Evolutionary conservation across 2,797 vertebrate genomes (phyloP).

Genomic region (Acanthurus leucopareius): DNA sequence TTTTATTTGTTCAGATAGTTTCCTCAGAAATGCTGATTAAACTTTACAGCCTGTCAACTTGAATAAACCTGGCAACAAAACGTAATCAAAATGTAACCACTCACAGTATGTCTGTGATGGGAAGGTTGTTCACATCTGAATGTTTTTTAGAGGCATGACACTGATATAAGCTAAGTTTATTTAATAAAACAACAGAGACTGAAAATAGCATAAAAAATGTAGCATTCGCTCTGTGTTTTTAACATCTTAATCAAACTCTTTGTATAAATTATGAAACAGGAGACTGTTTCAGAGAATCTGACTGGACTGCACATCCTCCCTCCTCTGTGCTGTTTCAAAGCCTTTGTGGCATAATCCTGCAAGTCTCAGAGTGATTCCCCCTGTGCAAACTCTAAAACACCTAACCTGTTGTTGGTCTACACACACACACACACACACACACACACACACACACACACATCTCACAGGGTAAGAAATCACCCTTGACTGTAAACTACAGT

Average conservation of each 20-base stretch:
- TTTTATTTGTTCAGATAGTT: not conserved
- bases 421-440: slow-evolving; percentile 21
- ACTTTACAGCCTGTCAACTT: not conserved
- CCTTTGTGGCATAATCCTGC: slow-evolving; percentile 54
- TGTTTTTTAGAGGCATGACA: not conserved
- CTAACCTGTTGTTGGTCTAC: slow-evolving; percentile 32
- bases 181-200: not conserved
- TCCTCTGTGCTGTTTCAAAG: slow-evolving; percentile 22
- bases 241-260: not conserved
- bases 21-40: not conserved
- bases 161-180: not conserved
- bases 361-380: slow-evolving; percentile 59
- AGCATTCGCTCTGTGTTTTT: not conserved
- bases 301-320: not conserved
- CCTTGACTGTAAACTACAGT: slow-evolving; percentile 45
- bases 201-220: not conserved
- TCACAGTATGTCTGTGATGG: not conserved
- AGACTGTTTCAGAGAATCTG: not conserved
- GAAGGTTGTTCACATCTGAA: not conserved
- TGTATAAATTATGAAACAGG: not conserved
- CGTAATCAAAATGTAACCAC: too few relatives aligned
- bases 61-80: not conserved
- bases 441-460: slow-evolving; percentile 7
- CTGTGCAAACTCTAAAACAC: slow-evolving; percentile 35
- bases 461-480: slow-evolving; percentile 36